phyloP scores from a whole-genome alignment of 1,140 invertebrate genomes.

The Drosophila pachea region DNA sequence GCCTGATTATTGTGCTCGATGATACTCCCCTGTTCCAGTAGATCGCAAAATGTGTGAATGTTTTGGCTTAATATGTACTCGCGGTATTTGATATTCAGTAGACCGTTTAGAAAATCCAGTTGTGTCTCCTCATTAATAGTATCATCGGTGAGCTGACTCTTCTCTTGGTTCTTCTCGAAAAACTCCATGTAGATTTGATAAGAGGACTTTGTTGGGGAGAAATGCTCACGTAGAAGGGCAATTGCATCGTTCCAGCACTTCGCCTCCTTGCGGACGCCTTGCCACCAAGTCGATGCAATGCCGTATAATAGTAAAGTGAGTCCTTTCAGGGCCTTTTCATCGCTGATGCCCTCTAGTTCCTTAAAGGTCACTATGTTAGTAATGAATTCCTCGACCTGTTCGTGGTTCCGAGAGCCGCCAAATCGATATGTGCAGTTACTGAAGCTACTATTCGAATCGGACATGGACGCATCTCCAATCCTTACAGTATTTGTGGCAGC shows the following conservation, averaged over 20 bases:
- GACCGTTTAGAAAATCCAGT: slow-evolving; percentile 71
- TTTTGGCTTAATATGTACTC: slow-evolving; percentile 63
- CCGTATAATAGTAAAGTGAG: slow-evolving; percentile 77
- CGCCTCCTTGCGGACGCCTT: slow-evolving; percentile 77
- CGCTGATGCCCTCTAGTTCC: slow-evolving; percentile 66
- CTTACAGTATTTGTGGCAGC: slow-evolving; percentile 23
- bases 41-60: slow-evolving; percentile 60
- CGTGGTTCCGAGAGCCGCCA: slow-evolving; percentile 57
- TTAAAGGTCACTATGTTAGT: slow-evolving; percentile 64
- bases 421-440: slow-evolving; percentile 54
- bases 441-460: slow-evolving; percentile 8
- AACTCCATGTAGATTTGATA: slow-evolving; percentile 74
- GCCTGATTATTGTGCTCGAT: slow-evolving; percentile 70
- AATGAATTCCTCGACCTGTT: slow-evolving; percentile 73
- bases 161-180: slow-evolving; percentile 64
- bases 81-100: slow-evolving; percentile 71
- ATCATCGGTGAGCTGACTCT: slow-evolving; percentile 64
- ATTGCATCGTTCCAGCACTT: slow-evolving; percentile 70
- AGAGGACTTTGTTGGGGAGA: slow-evolving; percentile 67
- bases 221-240: slow-evolving; percentile 63
- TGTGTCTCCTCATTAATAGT: slow-evolving; percentile 74
- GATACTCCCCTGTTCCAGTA: slow-evolving; percentile 70
- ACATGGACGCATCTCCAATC: neutral
- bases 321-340: slow-evolving; percentile 77
- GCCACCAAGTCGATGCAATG: slow-evolving; percentile 79